Conservation (phyloP, 2,888 invertebrate genomes). For the Lasioglossum zephyrum region DNA sequence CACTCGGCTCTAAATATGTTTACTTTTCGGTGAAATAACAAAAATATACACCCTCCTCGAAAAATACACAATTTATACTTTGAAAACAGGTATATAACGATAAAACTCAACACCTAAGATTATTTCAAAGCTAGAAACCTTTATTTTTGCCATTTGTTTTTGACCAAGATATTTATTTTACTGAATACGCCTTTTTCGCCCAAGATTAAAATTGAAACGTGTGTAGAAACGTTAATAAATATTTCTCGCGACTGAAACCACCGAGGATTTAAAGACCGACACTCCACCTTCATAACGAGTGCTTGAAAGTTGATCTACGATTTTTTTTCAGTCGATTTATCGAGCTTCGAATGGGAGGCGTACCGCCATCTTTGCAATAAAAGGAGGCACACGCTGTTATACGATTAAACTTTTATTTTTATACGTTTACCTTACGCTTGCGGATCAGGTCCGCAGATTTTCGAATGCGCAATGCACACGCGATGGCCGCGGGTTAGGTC, state of each 20-base stretch:
- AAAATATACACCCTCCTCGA: too few relatives aligned
- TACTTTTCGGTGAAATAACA: neutral
- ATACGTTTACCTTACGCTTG: slow-evolving; percentile 28
- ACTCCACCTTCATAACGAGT: neutral
- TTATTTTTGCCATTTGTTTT: too few relatives aligned
- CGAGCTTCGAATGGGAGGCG: neutral
- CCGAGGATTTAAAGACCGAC: neutral
- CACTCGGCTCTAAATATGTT: neutral
- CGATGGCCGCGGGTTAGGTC: slow-evolving; percentile 30
- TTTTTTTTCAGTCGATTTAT: neutral
- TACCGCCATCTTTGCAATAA: neutral
- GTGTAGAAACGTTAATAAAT: neutral
- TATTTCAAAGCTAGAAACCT: neutral
- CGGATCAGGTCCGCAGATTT: slow-evolving; percentile 49
- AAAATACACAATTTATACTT: neutral
- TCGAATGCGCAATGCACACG: slow-evolving; percentile 40
- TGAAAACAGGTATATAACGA: neutral
- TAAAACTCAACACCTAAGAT: too few relatives aligned
- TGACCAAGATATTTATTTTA: too few relatives aligned
- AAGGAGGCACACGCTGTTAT: neutral
- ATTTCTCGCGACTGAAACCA: neutral
- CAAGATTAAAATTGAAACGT: neutral
- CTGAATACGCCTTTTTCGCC: neutral
- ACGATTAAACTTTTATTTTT: neutral
- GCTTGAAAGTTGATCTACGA: neutral